Base-by-base conservation (phyloP, 2,888 invertebrate genomes). In the Euzophera pinguis region DNA sequence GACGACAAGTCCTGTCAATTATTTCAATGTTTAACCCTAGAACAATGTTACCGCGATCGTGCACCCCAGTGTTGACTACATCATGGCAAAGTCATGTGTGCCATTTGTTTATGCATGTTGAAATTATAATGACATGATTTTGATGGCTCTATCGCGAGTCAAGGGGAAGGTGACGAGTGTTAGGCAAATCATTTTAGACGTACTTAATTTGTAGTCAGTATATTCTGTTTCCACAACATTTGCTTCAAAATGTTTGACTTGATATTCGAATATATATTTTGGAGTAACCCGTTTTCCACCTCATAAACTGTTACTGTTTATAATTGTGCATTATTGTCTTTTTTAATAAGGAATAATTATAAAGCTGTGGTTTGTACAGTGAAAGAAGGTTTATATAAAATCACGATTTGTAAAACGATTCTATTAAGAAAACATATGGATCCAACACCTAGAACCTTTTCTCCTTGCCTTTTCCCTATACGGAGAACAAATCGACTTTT, bases 51-150 rank as follows among this genome's bases (percentile, higher is more conserved):
- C 13, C 17, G n/a, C 17, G 34, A 50, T 27, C 38, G 14, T 39
- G 34, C 42, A 42, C 41, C 16, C 17, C 34, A 42, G 8, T 13
- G 34, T 35, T 34, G 10, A 16, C 29, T 16, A 41, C 17, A 41
- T 50, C n/a, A 42, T 34, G 41, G 29, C 16, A 42, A 42, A 50
- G 35, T 42, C 50, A 50, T 42, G 17, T 35, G 34, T 17, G 45
- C 42, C 12, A 12, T 32, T 9, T 41, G 35, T 50, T 50, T 50
- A 29, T 50, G 50, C 42, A 17, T 50, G 50, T 50, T 41, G 34
- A 50, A 22, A 50, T 42, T 50, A 34, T 50, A 42, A 50, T 42
- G 32, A 42, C 50, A 41, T 7, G 42, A 34, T 1, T 41, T 41
- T 41, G 42, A 50, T 50, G 32, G 41, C 50, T 41, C 39, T 29